A percentile compares a stretch with the other conserved stretches of the same genome.
Evolutionary conservation across 2,797 vertebrate species (phyloP).

Genomic region (Eptatretus atami): DNA sequence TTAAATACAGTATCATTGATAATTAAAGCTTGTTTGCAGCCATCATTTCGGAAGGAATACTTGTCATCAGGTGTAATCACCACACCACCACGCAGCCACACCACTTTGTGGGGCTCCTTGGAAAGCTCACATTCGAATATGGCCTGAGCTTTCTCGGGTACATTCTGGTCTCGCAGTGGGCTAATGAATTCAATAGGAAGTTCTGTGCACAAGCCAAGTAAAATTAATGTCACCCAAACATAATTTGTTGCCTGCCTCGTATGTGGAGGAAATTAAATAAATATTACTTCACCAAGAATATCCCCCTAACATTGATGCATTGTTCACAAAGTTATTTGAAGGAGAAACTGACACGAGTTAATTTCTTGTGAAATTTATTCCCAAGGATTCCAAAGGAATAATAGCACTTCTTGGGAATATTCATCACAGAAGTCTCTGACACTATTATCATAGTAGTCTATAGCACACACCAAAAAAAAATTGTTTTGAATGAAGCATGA

Average conservation of each 20-base stretch:
- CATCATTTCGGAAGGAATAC: constrained; percentile 65
- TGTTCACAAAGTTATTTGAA: constrained; percentile 22
- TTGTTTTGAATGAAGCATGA: not conserved
- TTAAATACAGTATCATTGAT: constrained; percentile 88
- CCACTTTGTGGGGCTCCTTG: constrained; percentile 57
- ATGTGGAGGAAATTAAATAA: too few species aligned
- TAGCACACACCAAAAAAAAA: not conserved
- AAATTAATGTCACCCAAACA: too few species aligned
- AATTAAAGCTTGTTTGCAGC: constrained; percentile 77
- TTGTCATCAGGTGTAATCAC: constrained; percentile 65
- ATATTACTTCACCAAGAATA: too few species aligned
- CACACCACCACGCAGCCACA: constrained; percentile 60
- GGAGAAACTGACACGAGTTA: too few species aligned
- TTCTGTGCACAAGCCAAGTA: constrained; percentile 19
- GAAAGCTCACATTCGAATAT: constrained; percentile 76
- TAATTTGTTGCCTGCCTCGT: too few species aligned
- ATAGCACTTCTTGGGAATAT: too few species aligned
- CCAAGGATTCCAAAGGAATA: too few species aligned
- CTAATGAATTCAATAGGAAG: constrained; percentile 70
- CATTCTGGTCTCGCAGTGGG: constrained; percentile 60
- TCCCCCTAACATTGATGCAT: too few species aligned
- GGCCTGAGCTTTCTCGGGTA: constrained; percentile 78
- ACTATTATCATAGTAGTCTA: not conserved
- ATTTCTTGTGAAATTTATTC: too few species aligned
- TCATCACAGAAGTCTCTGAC: too few species aligned